Percentiles rank a stretch among this genome's conserved stretches.
These are phyloP conservation scores for Urocolius indicus DNA, from an alignment of 2,113 vertebrate genomes.

Conservation along the genomic window DNA sequence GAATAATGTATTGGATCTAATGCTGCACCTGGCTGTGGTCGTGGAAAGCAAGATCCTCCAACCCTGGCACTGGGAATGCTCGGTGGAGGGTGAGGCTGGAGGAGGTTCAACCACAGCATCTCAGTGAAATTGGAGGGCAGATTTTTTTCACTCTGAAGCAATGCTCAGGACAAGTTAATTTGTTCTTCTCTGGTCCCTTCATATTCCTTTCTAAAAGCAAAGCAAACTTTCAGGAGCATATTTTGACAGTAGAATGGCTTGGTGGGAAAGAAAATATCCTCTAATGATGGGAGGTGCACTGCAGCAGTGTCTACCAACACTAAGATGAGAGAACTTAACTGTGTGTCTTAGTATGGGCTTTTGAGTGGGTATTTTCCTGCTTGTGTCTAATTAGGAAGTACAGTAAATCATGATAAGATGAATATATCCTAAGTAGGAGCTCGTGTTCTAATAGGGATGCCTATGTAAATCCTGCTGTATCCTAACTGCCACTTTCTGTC, in stretches of 20 bases:
- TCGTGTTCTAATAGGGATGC: background rate
- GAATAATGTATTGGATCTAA: background rate
- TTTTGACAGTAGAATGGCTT: background rate
- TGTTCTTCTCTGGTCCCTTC: background rate
- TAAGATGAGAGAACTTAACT: background rate
- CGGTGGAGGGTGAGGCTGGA: background rate
- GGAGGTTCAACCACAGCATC: background rate
- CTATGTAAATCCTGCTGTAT: background rate
- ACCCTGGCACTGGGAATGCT: background rate
- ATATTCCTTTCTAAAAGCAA: background rate
- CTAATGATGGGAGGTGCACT: rapidly evolving
- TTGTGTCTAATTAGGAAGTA: background rate
- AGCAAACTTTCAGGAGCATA: background rate
- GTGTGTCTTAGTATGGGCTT: background rate
- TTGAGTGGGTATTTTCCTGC: background rate
- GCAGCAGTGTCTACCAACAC: background rate
- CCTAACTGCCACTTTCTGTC: background rate
- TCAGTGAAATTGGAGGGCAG: background rate
- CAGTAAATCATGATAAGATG: background rate
- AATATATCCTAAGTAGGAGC: background rate
- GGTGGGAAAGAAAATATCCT: background rate
- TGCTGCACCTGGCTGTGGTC: background rate
- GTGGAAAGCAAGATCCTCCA: background rate
- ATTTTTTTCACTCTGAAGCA: background rate
- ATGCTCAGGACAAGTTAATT: background rate